Evolutionary conservation across 1,140 invertebrate genomes (phyloP).

Genomic region (Hyphantria cunea): DNA sequence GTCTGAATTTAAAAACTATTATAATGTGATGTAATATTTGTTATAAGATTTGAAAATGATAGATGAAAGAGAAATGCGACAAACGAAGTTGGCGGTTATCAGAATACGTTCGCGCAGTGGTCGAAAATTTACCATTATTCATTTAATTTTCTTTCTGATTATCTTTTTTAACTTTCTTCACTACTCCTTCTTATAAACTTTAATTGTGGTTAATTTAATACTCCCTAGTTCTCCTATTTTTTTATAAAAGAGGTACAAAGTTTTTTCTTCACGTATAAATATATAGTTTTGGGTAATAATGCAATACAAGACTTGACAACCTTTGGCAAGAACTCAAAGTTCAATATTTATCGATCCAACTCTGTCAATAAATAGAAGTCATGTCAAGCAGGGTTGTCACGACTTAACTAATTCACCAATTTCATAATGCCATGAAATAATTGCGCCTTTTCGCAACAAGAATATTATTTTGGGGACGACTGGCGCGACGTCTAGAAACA

Average conservation of each 20-base stretch:
- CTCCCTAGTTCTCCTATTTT: no score
- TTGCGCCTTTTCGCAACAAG: conserved; percentile 59
- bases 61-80: conserved; percentile 19
- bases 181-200: no score
- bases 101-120: no score
- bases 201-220: no score
- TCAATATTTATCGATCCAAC: conserved; percentile 35
- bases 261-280: no score
- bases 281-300: no score
- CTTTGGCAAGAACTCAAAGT: conserved; percentile 75
- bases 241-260: no score
- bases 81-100: no score
- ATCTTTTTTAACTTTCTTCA: no score
- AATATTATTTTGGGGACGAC: conserved; percentile 61
- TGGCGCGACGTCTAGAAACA: conserved; percentile 24
- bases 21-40: conserved; percentile 32
- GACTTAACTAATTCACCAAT: conserved; percentile 67
- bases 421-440: conserved; percentile 72
- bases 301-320: conserved; percentile 55
- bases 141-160: no score
- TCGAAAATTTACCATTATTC: no score
- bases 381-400: conserved; percentile 62
- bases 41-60: conserved; percentile 3
- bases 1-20: conserved; percentile 32
- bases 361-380: conserved; percentile 73